These are phyloP conservation scores for Muschampia plurimacula DNA, from an alignment of 2,888 invertebrate genomes.

Conservation along the genomic window DNA sequence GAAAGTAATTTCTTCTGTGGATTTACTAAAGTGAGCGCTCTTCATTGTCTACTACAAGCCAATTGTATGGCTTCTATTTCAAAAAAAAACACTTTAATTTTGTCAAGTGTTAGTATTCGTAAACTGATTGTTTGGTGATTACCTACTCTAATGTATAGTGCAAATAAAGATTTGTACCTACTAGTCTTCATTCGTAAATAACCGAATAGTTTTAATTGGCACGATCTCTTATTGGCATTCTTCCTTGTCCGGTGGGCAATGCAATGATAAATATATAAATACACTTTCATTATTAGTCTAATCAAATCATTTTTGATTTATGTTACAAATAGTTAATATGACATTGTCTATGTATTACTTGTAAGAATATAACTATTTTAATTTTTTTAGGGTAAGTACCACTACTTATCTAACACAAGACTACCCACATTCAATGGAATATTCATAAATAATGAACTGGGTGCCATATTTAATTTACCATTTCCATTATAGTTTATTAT, in stretches of 20 bases:
- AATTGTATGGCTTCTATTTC: neutral
- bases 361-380: neutral
- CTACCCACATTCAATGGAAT: conserved; percentile 6
- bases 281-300: conserved; percentile 16
- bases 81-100: neutral
- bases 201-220: conserved; percentile 50
- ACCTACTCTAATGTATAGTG: conserved; percentile 17
- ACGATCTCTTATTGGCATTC: conserved; percentile 45
- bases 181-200: conserved; percentile 48
- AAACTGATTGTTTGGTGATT: conserved; percentile 9
- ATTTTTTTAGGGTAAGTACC: neutral
- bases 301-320: neutral
- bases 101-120: neutral
- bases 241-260: conserved; percentile 33
- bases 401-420: neutral
- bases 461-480: too few species aligned
- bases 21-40: conserved; percentile 21
- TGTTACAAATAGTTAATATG: neutral
- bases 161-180: conserved; percentile 42
- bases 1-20: conserved; percentile 27
- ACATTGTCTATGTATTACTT: neutral
- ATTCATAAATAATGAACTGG: too few species aligned
- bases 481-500: neutral
- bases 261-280: conserved; percentile 31
- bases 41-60: conserved; percentile 22